Conservation (phyloP, 2,888 invertebrate genomes). For the Meloe dianella region DNA sequence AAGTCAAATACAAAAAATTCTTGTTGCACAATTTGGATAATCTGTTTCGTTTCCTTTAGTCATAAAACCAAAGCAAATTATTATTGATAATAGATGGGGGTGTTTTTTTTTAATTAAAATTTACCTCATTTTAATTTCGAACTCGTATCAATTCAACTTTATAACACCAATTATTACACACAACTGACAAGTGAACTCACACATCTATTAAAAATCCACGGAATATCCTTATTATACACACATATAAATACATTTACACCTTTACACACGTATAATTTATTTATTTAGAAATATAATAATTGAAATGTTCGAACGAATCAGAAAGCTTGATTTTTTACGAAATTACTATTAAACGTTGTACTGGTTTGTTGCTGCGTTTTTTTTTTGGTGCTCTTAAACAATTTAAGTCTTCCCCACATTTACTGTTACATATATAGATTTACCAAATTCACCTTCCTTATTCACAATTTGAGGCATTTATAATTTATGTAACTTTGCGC, state of each 20-base stretch:
- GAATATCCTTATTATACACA: neutral
- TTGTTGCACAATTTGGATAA: too few species aligned
- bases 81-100: too few species aligned
- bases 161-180: neutral
- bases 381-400: neutral
- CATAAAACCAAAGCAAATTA: too few species aligned
- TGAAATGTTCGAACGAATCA: neutral
- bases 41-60: too few species aligned
- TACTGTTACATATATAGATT: neutral
- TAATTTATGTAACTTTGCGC: slow-evolving; percentile 1
- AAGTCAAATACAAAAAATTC: too few species aligned
- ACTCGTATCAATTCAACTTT: neutral
- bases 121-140: neutral
- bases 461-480: neutral
- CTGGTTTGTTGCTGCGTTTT: neutral
- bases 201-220: neutral
- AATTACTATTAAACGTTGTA: neutral
- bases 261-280: neutral
- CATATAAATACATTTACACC: neutral
- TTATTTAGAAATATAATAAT: neutral
- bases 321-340: slow-evolving; percentile 7
- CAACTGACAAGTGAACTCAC: neutral
- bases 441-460: neutral
- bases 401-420: neutral
- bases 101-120: too few species aligned